phyloP scores from a whole-genome alignment of 2,113 vertebrate species.

The Siniperca chuatsi region DNA sequence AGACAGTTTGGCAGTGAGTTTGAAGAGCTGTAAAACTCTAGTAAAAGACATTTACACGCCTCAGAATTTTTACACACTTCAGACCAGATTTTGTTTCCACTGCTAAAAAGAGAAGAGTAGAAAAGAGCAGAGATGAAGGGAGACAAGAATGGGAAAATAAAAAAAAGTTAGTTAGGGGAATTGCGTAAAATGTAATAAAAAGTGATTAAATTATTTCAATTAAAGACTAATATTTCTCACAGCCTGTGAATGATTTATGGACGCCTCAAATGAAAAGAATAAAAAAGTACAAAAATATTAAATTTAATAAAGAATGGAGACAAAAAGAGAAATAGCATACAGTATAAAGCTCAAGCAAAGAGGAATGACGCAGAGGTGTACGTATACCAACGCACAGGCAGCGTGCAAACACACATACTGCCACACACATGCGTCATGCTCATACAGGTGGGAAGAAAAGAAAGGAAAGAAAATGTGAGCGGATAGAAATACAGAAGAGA shows the following conservation, averaged over 20 bases:
- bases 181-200: not conserved
- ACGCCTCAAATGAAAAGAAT: not conserved
- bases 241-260: not conserved
- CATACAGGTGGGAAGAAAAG: constrained; percentile 10
- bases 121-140: not conserved
- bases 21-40: constrained; percentile 55
- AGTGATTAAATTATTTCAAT: not conserved
- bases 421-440: constrained; percentile 9
- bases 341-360: not conserved
- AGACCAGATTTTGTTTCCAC: constrained; percentile 61
- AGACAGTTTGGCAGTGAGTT: constrained; percentile 48
- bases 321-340: not conserved
- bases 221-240: not conserved
- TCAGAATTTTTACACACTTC: constrained; percentile 64
- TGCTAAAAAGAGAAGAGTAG: constrained; percentile 40
- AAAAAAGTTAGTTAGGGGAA: not conserved
- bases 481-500: not conserved
- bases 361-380: constrained; percentile 17
- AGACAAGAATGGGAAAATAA: not conserved
- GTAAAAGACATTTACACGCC: constrained; percentile 67
- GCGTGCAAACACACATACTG: not conserved
- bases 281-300: not conserved
- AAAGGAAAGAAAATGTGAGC: constrained; percentile 16
- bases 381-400: not conserved
- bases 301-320: not conserved